A percentile compares a stretch with the other conserved stretches of the same genome.
Evolutionary conservation across 2,797 vertebrate species (phyloP).

Genomic region (Malurus leucopterus): DNA sequence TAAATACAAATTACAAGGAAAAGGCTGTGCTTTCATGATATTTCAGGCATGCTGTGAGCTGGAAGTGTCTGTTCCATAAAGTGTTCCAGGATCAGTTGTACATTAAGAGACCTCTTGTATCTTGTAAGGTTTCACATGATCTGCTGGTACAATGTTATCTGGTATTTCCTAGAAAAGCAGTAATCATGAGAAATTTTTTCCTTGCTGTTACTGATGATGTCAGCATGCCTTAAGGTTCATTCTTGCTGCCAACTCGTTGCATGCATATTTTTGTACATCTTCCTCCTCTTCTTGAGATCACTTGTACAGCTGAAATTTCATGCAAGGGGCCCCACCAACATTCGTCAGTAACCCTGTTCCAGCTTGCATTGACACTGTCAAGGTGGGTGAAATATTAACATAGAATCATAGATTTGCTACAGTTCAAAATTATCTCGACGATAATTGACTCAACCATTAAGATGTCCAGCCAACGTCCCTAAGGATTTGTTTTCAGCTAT

Average conservation of each 20-base stretch:
- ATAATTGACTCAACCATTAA: neutral
- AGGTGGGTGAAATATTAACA: neutral
- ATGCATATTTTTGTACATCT: neutral
- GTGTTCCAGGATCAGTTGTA: neutral
- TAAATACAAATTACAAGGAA: neutral
- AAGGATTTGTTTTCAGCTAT: neutral
- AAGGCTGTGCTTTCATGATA: neutral
- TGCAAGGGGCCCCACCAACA: neutral
- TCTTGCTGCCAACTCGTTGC: neutral
- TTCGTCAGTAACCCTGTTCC: neutral
- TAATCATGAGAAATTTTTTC: neutral
- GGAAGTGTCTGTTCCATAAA: neutral
- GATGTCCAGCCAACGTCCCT: neutral
- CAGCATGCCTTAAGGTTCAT: neutral
- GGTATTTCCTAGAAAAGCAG: neutral
- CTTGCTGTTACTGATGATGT: neutral
- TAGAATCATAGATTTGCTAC: neutral
- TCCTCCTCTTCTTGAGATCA: neutral
- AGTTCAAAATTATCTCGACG: neutral
- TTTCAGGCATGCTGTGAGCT: neutral
- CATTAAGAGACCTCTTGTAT: neutral
- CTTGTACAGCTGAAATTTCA: neutral
- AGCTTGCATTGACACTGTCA: neutral
- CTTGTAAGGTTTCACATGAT: neutral
- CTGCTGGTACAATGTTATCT: neutral